These are phyloP conservation scores for Calliphora vomitoria DNA, from an alignment of 2,888 invertebrate species.

Conservation along the genomic window DNA sequence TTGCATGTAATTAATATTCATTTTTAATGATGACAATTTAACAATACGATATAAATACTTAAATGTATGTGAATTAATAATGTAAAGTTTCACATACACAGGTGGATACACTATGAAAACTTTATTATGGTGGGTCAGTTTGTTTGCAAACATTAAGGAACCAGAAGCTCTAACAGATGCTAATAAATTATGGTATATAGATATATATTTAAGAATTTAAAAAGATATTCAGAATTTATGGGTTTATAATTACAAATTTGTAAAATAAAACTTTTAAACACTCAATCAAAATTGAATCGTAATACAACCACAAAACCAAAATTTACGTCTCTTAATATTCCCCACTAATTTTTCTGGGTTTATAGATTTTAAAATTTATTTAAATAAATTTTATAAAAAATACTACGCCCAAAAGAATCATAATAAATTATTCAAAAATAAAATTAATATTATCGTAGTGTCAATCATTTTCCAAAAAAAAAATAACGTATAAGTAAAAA, in stretches of 20 bases:
- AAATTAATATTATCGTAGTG: not conserved
- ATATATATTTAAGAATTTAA: no score
- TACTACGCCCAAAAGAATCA: not conserved
- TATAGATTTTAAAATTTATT: not conserved
- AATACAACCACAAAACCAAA: no score
- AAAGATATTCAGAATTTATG: no score
- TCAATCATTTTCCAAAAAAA: not conserved
- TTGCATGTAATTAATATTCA: slow-evolving; percentile 62
- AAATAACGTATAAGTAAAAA: slow-evolving; percentile 1
- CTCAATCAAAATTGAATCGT: no score
- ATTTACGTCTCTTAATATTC: no score
- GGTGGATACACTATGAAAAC: not conserved
- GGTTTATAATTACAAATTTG: no score
- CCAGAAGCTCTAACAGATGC: no score
- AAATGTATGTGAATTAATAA: not conserved
- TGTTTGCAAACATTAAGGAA: no score
- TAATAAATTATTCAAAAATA: not conserved
- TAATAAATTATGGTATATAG: no score
- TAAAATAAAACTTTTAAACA: no score
- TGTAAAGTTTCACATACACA: no score
- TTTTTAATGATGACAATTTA: slow-evolving; percentile 65
- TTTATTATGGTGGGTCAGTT: not conserved
- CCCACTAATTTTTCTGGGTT: not conserved
- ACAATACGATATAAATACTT: slow-evolving; percentile 33
- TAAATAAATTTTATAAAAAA: not conserved